Evolutionary conservation across 2,888 invertebrate species (phyloP), one percentile per base, ranked within the genome.

Genomic region (Cerastis rubricosa): DNA sequence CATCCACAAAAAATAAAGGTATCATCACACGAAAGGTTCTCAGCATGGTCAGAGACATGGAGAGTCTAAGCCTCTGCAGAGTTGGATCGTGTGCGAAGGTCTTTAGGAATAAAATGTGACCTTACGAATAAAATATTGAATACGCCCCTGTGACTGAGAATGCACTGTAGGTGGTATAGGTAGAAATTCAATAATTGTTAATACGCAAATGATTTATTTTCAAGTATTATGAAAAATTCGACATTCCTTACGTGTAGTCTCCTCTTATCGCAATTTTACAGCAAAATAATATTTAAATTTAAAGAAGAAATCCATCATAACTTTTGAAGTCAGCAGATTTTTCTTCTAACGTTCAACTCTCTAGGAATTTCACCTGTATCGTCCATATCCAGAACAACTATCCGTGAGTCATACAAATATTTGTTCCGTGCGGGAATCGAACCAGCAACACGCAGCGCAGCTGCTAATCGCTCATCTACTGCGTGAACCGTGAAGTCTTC

Each of bases 71-170:
- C 12, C 77, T 9, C 45, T 78, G 71, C 82, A 71, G 78, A 83
- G 71, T 61, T 3, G 14, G 4, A 17, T 71, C 71, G 76, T 80
- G 71, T 71, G 63, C 1, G 9, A 22, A 35, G 64, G 54, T 22
- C 59, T 68, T 76, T 57, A 68, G 49, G 0, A 49, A 35, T 73
- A 78, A 81, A 85, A 84, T 81, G 84, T 85, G 85, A 86, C 86
- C 85, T 35, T 67, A 64, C 29, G 45, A 47, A 73, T 61, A 71
- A 70, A 64, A 80, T 61, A 59, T 61, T 71, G 64, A 51, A 68
- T 51, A 81, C 78, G 85, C 87, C 82, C 83, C 65, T 84, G 64
- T 51, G 59, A 59, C 78, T 76, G 35, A 72, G 74, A 87, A 79
- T 73, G 87, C 80, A 81, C 79, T 83, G 79, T 78, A 78, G 12